Base-by-base conservation (phyloP, 1,140 invertebrate species). In the Neomicropteryx cornuta region DNA sequence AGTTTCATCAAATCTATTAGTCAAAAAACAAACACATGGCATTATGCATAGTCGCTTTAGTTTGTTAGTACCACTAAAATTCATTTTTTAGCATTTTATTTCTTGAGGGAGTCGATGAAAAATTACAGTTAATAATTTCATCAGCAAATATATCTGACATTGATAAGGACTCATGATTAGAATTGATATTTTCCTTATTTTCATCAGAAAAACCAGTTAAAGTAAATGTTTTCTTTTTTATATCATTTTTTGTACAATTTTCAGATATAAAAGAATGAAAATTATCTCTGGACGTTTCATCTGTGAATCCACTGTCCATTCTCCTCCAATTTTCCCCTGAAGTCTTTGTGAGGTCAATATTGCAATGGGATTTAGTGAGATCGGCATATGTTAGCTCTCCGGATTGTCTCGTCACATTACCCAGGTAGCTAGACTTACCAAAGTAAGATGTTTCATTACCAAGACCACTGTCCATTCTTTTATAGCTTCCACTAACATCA, bases 71-170 rank as follows among this genome's bases (percentile, higher is more conserved):
- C n/a, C n/a, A n/a, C n/a, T n/a, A n/a, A 45, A 54, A 45, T 55
- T 51, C 13, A 54, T 39, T 8, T 45, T 52, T 58, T 4, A 56
- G 53, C 5, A 50, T 45, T 31, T 62, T 62, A 42, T 52, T 66
- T 44, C 65, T 66, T 1, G 62, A 68, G 3, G 65, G 65, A 5
- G 65, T 68, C 0, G 65, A 68, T 4, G 65, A 66, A 38, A 60
- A 68, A 42, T 66, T 66, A 43, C 59, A 64, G 33, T 62, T 62
- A 33, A 66, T 60, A 52, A 68, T 52, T 31, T 68, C 63, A 8
- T 66, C 63, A 1, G 51, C 48, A 33, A 65, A 64, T 28, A 61
- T 55, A 11, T 68, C 65, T 3, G 65, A 65, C 51, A 67, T 59
- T 0, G 60, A 66, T 53, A 62, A 56, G 1, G 60, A 50, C 5